Base-by-base conservation (phyloP, 2,888 invertebrate species). In the Blastobasis adustella region DNA sequence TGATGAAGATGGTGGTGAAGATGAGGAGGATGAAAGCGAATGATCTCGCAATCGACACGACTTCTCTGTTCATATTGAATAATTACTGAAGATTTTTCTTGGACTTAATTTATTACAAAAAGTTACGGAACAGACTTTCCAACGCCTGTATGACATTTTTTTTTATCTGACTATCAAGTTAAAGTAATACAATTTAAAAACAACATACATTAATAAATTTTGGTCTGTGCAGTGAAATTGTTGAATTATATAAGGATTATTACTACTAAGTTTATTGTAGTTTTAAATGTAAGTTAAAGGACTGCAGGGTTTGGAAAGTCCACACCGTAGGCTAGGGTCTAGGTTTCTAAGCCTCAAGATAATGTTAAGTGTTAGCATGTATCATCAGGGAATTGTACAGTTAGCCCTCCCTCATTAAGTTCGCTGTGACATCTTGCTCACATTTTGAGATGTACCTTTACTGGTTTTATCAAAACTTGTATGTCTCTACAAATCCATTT, bases 21-120 rank as follows among this genome's bases (percentile, higher is more conserved):
- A 90, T 56, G 90, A 90, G 59, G 92, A 90, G 56, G 92, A 92
- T 65, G 91, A 91, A 73, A 91, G 92, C 89, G 91, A 92, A 85
- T 91, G 91, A 90, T 87, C 87, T 86, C 87, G 76, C 74, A 68
- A 73, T 63, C 68, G 66, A 61, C 66, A 80, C 78, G 70, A 78
- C 72, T 74, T 72, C 74, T 76, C 84, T 86, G 88, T 84, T 89
- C 87, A 82, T 86, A 86, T 79, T 85, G 82, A 86, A 84, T 87
- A 85, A 86, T 86, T 86, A 86, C 79, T 85, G 82, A 86, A 84
- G 86, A 85, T 85, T 86, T 88, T 85, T 84, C 85, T 85, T 82
- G 81, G 83, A 86, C 83, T 88, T 88, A 88, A 88, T 88, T 88
- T 88, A 88, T 88, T 88, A 82, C 85, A 82, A 84, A 83, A 78